Evolutionary conservation across 2,888 invertebrate genomes (phyloP), one percentile per base, ranked within the genome.

Genomic region (Cotesia congregata): DNA sequence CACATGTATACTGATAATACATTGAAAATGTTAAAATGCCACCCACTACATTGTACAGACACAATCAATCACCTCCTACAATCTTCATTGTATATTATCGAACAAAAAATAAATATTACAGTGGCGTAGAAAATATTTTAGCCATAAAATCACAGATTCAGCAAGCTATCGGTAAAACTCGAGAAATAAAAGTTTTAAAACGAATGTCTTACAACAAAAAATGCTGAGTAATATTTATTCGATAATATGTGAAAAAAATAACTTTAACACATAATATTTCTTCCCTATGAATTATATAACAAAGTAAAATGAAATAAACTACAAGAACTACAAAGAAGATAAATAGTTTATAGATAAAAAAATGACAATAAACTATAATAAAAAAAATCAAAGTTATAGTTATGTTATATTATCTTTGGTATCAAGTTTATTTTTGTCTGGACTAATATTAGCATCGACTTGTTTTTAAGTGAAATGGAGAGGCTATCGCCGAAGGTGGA

Each of bases 51-150:
- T 69, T 59, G 75, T 70, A 62, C 64, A 61, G 70, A 75, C 68
- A 68, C 78, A 75, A 78, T 72, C 64, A 75, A 75, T 78, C 78
- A 64, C 77, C 76, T 77, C 77, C 79, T 79, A 77, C 79, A 79
- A 79, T 77, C 79, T 78, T 76, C 78, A 79, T 78, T 76, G 77
- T 38, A 76, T 75, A 50, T 50, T 12, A 50, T 50, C 12, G 12
- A 50, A 50, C 4, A 50, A 50, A 30, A 30, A 77, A 77, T 75
- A 41, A 72, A 73, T 65, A 67, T 75, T 77, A 77, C 79, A 79
- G 64, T 77, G 76, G 68, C 72, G 15, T 68, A 17, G 59, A 71
- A 65, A 67, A 69, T 70, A 70, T 77, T 74, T 62, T 62, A 12
- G n/a, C n/a, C 6, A 17, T 3, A 20, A 62, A 64, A 6, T 20